phyloP scores from a whole-genome alignment of 1,140 invertebrate genomes.

The Drosophila bipectinata region DNA sequence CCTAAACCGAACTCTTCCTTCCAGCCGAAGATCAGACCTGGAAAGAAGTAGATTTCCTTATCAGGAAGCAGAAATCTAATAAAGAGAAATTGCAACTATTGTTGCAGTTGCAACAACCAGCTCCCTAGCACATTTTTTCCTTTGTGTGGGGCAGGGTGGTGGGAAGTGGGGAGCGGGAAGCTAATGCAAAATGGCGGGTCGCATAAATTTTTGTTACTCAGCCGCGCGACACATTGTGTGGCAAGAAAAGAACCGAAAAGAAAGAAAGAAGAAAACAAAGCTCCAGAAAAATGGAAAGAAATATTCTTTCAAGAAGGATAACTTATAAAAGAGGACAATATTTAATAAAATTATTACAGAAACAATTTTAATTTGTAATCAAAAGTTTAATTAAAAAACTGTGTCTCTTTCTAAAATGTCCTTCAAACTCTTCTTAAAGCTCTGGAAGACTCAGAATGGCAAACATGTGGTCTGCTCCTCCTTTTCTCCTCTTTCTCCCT shows the following conservation, averaged over 20 bases:
- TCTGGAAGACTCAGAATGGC: constrained; percentile 69
- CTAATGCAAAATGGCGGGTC: constrained; percentile 66
- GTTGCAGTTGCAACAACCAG: constrained; percentile 8
- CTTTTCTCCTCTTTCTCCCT: constrained; percentile 17
- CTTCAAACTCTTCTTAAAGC: constrained; percentile 23
- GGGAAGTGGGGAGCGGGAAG: constrained; percentile 1
- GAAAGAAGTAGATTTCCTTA: constrained; percentile 7
- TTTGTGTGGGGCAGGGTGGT: background rate
- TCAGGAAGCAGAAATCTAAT: constrained; percentile 3
- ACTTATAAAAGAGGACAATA: too few relatives aligned
- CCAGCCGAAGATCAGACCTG: constrained; percentile 9
- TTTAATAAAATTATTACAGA: too few relatives aligned
- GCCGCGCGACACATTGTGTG: constrained; percentile 54
- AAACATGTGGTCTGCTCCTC: constrained; percentile 64
- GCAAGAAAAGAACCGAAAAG: constrained; percentile 23
- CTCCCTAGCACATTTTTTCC: constrained; percentile 2
- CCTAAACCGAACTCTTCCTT: constrained; percentile 4
- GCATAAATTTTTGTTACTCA: constrained; percentile 67
- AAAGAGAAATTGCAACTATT: constrained; percentile 26
- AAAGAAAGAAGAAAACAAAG: constrained; percentile 55
- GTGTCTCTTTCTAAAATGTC: background rate
- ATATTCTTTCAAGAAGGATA: too few relatives aligned
- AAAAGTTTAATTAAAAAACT: background rate
- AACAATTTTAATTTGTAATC: background rate
- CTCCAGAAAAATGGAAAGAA: constrained; percentile 8